Evolutionary conservation across 2,797 vertebrate species (phyloP).

Genomic region (Ispidina lecontei): DNA sequence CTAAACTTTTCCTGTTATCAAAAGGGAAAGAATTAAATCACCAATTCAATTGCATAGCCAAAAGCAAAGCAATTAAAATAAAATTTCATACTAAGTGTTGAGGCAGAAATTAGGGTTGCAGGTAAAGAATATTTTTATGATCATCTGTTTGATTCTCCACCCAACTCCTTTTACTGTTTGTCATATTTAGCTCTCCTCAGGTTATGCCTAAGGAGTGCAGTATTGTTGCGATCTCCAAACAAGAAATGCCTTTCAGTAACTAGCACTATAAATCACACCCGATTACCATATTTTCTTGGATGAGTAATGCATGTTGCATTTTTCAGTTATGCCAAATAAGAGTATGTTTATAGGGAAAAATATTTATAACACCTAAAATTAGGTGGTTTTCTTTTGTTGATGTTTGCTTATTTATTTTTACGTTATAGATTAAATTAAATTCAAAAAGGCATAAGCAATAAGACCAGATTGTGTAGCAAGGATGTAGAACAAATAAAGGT

Average conservation of each 20-base stretch:
- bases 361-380: conserved; percentile 20
- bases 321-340: conserved; percentile 35
- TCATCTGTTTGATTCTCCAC: neutral
- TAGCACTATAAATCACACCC: conserved; percentile 42
- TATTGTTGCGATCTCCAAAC: conserved; percentile 4
- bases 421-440: conserved; percentile 3
- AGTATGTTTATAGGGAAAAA: conserved; percentile 18
- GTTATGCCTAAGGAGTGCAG: conserved; percentile 12
- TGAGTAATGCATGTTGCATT: conserved; percentile 21
- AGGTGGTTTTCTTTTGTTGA: neutral
- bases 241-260: conserved; percentile 42
- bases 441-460: neutral
- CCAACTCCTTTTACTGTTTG: neutral
- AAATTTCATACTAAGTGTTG: conserved; percentile 26
- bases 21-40: conserved; percentile 19
- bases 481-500: neutral
- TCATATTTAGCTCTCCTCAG: conserved; percentile 9
- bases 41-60: conserved; percentile 31
- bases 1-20: neutral
- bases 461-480: neutral
- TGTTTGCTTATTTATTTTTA: conserved; percentile 4
- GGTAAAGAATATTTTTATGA: conserved; percentile 10
- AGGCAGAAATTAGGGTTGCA: neutral
- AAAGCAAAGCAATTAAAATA: conserved; percentile 66
- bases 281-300: conserved; percentile 18